Evolutionary conservation across 1,140 invertebrate species (phyloP), one percentile per base, ranked within the genome.

Genomic region (Tenebrio molitor): DNA sequence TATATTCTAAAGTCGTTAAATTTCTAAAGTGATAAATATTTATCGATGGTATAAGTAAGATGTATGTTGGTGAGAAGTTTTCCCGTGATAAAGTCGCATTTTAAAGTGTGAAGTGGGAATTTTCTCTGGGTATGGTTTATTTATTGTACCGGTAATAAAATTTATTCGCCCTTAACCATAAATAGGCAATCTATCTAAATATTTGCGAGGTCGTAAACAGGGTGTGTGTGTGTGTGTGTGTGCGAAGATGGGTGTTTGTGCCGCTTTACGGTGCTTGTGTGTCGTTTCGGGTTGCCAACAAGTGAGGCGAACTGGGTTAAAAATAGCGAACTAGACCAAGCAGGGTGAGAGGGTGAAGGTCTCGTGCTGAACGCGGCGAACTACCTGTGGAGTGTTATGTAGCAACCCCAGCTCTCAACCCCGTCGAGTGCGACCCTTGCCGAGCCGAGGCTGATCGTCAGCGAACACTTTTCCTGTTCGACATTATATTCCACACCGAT

Each of bases 271-370:
- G 23, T 29, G 50, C 50, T 58, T 29, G 50, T 58, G 50, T 29
- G 23, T 46, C 42, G 42, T 46, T 41, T 46, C 14, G 12, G 53
- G 53, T 62, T 36, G 34, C 62, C 34, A 65, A 29, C 63, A 65
- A 65, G 39, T 25, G 34, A 44, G 15, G 65, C 41, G 65, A 68
- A 68, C 65, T 68, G 65, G 65, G 65, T 68, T 68, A 68, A 68
- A 68, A 68, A 68, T 68, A 68, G 65, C 65, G 42, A 68, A 68
- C 36, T 68, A 68, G 65, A 68, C 65, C 14, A 44, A 16, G 15
- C 21, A 50, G 46, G 36, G 62, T 17, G 62, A 65, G 62, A 50
- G 65, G 65, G 65, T 68, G 65, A 68, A 68, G 65, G 65, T 50
- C 65, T 68, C 36, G 23, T 39, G 39, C 41, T 29, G 65, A 68